Evolutionary conservation across 2,888 invertebrate genomes (phyloP), one percentile per base, ranked within the genome.

Genomic region (Philonicus albiceps): DNA sequence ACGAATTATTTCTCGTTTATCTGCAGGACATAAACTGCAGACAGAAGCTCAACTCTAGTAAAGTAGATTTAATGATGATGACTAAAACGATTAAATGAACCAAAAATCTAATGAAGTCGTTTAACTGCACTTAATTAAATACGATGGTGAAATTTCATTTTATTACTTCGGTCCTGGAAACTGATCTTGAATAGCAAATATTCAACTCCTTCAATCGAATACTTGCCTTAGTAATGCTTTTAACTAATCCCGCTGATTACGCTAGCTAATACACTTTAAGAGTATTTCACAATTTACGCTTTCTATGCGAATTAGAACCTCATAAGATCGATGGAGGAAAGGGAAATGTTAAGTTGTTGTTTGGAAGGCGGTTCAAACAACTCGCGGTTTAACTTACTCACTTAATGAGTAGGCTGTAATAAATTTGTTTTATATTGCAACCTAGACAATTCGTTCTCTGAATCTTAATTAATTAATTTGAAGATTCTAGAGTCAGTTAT

Each of bases 61-160:
- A 11, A 19, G 43, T 11, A 78, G 30, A 78, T 27, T 78, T 78
- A 40, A 78, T 78, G 78, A 78, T 78, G 78, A 78, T 78, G 78
- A 78, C 22, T 37, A 27, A 22, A 37, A 16, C 43, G 78, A 40
- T 78, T 78, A 78, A 43, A 78, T 40, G 78, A 22, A 2, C 78
- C 49, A 34, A 13, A 31, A n/a, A 22, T 34, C 76, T 34, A 31
- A 73, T 73, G 73, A 27, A 34, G 73, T 16, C 73, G 31, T 31
- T 73, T 73, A 31, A 73, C 30, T 73, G 73, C 31, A 53, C 53
- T 53, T 53, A 53, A 53, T 53, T 53, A 53, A 53, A 53, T 2
- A 3, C 53, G 53, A 53, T 8, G 53, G 19, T 8, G 53, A 53
- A 53, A 19, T 7, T 19, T 16, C 4, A 8, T 19, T 19, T 53